Conservation (phyloP, 2,888 invertebrate species). For the Orthosia incerta region DNA sequence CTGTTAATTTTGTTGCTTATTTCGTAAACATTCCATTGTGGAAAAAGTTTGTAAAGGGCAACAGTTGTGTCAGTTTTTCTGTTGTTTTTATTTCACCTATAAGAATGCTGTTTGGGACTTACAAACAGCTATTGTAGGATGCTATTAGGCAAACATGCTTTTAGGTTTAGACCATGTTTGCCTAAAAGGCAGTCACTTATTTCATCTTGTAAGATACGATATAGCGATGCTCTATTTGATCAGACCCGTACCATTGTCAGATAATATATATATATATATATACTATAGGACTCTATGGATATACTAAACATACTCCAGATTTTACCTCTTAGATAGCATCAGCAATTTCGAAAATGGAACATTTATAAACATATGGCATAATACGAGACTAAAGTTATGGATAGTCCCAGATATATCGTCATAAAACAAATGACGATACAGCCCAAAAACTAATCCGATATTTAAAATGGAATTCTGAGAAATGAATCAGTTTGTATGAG, state of each 20-base stretch:
- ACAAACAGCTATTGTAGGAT: neutral
- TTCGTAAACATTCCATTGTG: neutral
- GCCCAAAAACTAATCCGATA: constrained; percentile 21
- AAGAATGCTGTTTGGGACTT: neutral
- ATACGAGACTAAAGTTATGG: neutral
- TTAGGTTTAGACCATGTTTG: neutral
- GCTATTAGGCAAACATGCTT: neutral
- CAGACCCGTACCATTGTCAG: neutral
- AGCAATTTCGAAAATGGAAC: constrained; percentile 26
- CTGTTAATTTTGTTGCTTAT: constrained; percentile 10
- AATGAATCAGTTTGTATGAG: constrained; percentile 40
- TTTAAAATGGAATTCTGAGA: constrained; percentile 11
- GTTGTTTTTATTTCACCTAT: neutral
- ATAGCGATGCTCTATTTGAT: neutral
- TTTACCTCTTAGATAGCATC: constrained; percentile 5
- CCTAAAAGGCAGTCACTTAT: neutral
- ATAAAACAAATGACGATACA: constrained; percentile 25
- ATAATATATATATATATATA: neutral
- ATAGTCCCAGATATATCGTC: neutral
- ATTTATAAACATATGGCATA: constrained; percentile 16
- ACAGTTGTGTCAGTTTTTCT: neutral
- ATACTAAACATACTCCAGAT: neutral
- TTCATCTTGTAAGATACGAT: neutral
- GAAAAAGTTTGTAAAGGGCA: neutral
- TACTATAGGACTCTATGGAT: constrained; percentile 1